These are phyloP conservation scores for Myotis lucifugus DNA, from an alignment of 2,113 vertebrate genomes.

Conservation along the genomic window DNA sequence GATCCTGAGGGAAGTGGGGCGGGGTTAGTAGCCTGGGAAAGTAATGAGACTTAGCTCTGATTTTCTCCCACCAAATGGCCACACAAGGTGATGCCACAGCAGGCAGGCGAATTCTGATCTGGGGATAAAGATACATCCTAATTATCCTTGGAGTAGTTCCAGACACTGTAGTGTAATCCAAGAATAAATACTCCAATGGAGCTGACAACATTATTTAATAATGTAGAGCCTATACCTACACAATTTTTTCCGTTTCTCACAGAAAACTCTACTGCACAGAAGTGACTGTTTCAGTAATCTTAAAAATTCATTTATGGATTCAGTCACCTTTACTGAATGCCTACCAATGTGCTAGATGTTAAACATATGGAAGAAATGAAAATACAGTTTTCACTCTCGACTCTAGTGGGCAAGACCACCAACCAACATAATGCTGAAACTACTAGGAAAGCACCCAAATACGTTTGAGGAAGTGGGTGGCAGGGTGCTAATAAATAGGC, in stretches of 20 bases:
- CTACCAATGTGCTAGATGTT: not conserved
- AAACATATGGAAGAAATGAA: not conserved
- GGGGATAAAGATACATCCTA: constrained; percentile 6
- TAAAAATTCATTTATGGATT: not conserved
- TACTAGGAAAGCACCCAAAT: not conserved
- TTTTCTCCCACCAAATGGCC: not conserved
- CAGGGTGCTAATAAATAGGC: not conserved
- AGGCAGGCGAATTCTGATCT: not conserved
- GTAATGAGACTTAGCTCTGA: constrained; percentile 24
- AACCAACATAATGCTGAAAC: not conserved
- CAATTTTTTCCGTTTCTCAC: not conserved
- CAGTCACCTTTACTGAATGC: not conserved
- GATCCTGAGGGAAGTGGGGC: not conserved
- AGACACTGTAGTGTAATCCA: not conserved
- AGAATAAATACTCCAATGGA: not conserved
- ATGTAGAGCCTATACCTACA: not conserved
- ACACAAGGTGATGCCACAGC: not conserved
- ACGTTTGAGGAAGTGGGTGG: not conserved
- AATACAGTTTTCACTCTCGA: not conserved
- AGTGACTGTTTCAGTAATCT: not conserved
- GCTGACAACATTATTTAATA: not conserved
- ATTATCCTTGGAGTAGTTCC: not conserved
- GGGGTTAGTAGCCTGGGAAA: not conserved
- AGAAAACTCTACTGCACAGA: not conserved
- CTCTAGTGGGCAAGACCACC: not conserved